Conservation (phyloP, 2,113 vertebrate genomes). For the Prochilodus magdalenae region DNA sequence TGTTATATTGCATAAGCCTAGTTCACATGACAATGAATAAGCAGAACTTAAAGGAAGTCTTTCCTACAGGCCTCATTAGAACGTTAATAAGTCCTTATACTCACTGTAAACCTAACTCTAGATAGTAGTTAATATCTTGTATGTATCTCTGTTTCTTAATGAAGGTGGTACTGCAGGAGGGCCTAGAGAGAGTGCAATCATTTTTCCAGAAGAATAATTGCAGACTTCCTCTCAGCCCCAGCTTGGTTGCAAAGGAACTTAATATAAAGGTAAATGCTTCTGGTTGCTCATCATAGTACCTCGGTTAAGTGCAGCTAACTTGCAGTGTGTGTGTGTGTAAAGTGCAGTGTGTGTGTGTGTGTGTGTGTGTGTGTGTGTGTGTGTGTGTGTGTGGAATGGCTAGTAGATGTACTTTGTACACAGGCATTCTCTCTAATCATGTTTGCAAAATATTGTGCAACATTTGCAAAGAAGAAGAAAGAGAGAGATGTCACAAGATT, state of each 20-base stretch:
- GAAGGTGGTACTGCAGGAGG: conserved; percentile 89
- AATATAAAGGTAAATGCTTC: conserved; percentile 87
- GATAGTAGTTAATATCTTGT: neutral
- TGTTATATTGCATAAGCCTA: too few species aligned
- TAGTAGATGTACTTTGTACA: neutral
- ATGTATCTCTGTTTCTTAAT: conserved; percentile 37
- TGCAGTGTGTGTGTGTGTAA: too few species aligned
- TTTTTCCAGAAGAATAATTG: conserved; percentile 91
- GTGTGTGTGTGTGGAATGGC: neutral
- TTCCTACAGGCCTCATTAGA: too few species aligned
- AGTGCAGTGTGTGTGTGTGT: too few species aligned
- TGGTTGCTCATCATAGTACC: neutral
- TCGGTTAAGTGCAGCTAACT: neutral
- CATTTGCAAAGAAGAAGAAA: too few species aligned
- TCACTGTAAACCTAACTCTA: neutral
- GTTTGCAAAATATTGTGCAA: too few species aligned
- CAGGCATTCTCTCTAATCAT: too few species aligned
- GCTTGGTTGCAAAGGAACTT: conserved; percentile 92
- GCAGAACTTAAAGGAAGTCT: too few species aligned
- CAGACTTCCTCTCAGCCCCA: conserved; percentile 91
- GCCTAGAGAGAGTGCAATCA: conserved; percentile 91
- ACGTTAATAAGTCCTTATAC: too few species aligned
- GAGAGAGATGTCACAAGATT: too few species aligned
- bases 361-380: too few species aligned
- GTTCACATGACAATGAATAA: too few species aligned